These are phyloP conservation scores for Cyanocitta stelleri DNA, from an alignment of 2,113 vertebrate species.

Conservation along the genomic window DNA sequence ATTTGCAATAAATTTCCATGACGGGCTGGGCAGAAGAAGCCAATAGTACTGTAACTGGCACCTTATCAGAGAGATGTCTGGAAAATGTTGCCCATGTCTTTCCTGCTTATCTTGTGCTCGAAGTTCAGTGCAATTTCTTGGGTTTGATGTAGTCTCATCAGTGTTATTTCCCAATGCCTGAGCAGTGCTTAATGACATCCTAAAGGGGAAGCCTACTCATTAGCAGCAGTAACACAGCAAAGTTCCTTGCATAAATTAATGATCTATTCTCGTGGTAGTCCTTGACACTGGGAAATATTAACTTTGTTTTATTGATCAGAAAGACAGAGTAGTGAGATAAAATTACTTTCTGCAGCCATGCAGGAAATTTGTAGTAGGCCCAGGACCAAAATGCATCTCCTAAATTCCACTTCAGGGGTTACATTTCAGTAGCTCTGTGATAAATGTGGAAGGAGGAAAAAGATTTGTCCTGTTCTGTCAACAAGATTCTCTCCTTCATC, in stretches of 20 bases:
- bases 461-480: not conserved
- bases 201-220: slow-evolving; percentile 6
- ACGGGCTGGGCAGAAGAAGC: not conserved
- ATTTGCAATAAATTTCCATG: not conserved
- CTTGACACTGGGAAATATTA: slow-evolving; percentile 24
- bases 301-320: slow-evolving; percentile 40
- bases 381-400: not conserved
- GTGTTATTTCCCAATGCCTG: not conserved
- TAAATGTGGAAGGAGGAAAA: not conserved
- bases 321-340: not conserved
- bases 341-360: not conserved
- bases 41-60: not conserved
- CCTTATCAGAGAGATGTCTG: not conserved
- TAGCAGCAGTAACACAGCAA: slow-evolving; percentile 22
- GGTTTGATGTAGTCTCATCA: not conserved
- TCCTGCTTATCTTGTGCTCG: not conserved
- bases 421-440: not conserved
- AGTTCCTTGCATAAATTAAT: slow-evolving; percentile 2
- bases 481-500: not conserved
- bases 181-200: slow-evolving; percentile 1
- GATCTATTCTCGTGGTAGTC: not conserved
- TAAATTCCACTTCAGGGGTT: not conserved
- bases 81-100: not conserved
- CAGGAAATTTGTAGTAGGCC: not conserved
- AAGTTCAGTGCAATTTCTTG: not conserved